Percentiles rank a stretch among this genome's conserved stretches.
Conservation (phyloP, 1,140 invertebrate species). For the Arctopsyche grandis region DNA sequence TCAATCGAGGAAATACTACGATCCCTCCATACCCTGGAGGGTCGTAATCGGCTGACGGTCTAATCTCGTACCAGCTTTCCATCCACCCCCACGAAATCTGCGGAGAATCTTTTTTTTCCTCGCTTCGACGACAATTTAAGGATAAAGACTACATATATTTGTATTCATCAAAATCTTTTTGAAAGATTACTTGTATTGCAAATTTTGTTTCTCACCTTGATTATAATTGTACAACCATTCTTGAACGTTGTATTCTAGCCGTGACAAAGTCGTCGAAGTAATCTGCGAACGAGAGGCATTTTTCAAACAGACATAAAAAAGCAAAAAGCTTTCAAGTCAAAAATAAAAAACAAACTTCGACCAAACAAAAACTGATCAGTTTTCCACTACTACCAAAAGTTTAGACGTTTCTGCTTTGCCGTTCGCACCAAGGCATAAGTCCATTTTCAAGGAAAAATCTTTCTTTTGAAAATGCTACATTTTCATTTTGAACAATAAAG, state of each 20-base stretch:
- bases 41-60: constrained; percentile 46
- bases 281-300: neutral
- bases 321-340: neutral
- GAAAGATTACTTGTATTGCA: too few species aligned
- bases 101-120: constrained; percentile 5
- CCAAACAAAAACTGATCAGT: neutral
- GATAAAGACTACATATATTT: too few species aligned
- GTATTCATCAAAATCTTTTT: too few species aligned
- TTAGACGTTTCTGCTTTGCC: neutral
- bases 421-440: neutral
- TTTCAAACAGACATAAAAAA: neutral
- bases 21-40: constrained; percentile 27
- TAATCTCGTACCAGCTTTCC: constrained; percentile 26
- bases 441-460: neutral
- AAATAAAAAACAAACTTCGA: neutral
- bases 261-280: neutral
- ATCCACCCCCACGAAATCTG: neutral
- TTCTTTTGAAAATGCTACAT: neutral
- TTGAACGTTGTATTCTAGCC: too few species aligned
- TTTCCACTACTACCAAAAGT: constrained; percentile 7
- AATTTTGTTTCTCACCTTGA: too few species aligned
- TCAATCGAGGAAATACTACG: constrained; percentile 45
- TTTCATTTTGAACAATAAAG: constrained; percentile 4
- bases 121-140: neutral
- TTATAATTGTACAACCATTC: too few species aligned